A percentile compares a stretch with the other conserved stretches of the same genome.
phyloP scores from a whole-genome alignment of 2,113 vertebrate genomes.

The Atlantisia rogersi region DNA sequence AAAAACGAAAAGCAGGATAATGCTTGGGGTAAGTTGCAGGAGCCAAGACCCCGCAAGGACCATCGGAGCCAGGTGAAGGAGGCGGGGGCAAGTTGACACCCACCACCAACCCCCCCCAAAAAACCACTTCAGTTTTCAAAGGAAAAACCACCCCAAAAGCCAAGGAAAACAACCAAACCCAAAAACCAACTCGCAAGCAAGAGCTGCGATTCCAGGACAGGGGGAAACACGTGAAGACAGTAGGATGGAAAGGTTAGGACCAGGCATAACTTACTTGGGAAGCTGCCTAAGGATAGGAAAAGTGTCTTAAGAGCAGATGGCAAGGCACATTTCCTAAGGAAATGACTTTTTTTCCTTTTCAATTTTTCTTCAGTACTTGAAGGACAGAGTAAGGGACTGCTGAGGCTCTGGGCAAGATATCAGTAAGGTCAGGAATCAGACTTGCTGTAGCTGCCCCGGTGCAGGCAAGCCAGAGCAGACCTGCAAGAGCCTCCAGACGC shows the following conservation, averaged over 20 bases:
- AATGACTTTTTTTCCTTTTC: background rate
- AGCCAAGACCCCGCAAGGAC: background rate
- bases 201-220: background rate
- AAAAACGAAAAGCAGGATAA: background rate
- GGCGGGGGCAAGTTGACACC: background rate
- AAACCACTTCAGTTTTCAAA: background rate
- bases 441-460: background rate
- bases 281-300: conserved; percentile 10
- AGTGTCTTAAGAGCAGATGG: background rate
- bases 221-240: conserved; percentile 65
- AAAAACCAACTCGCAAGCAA: background rate
- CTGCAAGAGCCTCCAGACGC: background rate
- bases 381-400: background rate
- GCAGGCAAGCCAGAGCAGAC: background rate
- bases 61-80: fast-evolving
- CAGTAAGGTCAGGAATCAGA: background rate
- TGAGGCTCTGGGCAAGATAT: background rate
- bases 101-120: fast-evolving
- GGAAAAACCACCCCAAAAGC: background rate
- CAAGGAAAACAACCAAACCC: too few relatives aligned
- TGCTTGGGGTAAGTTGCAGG: background rate
- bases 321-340: conserved; percentile 38
- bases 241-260: conserved; percentile 45
- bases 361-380: background rate
- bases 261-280: background rate